These are phyloP conservation scores for Drosophila ohnishii DNA, from an alignment of 1,140 invertebrate genomes.

Conservation along the genomic window DNA sequence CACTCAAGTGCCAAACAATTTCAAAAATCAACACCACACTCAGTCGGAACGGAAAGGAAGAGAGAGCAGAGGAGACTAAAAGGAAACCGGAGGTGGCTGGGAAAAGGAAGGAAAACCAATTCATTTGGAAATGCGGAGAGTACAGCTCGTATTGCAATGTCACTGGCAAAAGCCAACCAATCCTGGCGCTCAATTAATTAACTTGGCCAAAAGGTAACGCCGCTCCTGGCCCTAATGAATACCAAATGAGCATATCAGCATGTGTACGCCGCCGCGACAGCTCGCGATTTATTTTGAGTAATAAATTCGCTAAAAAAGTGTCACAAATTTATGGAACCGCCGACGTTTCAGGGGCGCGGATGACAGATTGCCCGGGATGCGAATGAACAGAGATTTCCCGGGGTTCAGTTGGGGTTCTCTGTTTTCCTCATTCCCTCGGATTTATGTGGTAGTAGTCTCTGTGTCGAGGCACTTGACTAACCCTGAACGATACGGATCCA, in stretches of 20 bases:
- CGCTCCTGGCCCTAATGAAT: conserved; percentile 67
- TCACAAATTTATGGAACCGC: conserved; percentile 78
- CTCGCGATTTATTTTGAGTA: conserved; percentile 73
- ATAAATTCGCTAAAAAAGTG: conserved; percentile 77
- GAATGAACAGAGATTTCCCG: conserved; percentile 49
- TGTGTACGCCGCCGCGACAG: conserved; percentile 19
- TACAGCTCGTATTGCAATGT: conserved; percentile 28
- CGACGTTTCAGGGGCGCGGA: conserved; percentile 59
- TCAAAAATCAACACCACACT: conserved; percentile 74
- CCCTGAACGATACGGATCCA: conserved; percentile 40
- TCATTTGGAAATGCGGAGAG: conserved; percentile 44
- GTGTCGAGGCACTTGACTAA: conserved; percentile 33
- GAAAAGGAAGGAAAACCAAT: conserved; percentile 49
- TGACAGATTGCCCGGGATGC: conserved; percentile 66
- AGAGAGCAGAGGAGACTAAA: background rate
- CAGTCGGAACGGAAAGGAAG: conserved; percentile 15
- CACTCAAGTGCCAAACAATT: conserved; percentile 79
- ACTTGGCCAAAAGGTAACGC: conserved; percentile 61
- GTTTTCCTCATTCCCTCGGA: background rate
- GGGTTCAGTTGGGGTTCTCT: background rate
- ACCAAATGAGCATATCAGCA: conserved; percentile 72
- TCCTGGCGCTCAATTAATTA: conserved; percentile 74
- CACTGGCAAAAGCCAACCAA: conserved; percentile 37
- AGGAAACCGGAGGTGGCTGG: conserved; percentile 14
- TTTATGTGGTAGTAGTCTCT: conserved; percentile 20